Conservation (phyloP, 2,113 vertebrate genomes). For the Petrocephalus zakoni region DNA sequence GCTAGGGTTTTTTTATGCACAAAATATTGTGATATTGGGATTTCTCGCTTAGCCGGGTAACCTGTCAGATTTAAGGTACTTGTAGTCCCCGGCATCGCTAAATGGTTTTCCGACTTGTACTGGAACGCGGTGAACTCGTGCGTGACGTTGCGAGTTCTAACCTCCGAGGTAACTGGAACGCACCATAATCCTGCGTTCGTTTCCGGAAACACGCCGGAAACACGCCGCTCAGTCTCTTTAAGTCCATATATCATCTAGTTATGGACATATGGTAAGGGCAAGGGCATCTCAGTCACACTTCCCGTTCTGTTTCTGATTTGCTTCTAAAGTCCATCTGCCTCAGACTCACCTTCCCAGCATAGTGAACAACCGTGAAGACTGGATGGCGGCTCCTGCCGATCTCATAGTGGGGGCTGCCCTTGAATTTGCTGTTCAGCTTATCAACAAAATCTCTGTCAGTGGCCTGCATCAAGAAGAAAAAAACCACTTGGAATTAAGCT, state of each 20-base stretch:
- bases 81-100: too few relatives aligned
- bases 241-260: background rate
- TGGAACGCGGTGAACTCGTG: too few relatives aligned
- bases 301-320: background rate
- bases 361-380: conserved; percentile 61
- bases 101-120: too few relatives aligned
- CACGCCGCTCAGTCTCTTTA: too few relatives aligned
- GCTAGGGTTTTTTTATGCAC: too few relatives aligned
- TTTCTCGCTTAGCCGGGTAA: too few relatives aligned
- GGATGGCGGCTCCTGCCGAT: conserved; percentile 43
- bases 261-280: background rate
- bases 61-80: too few relatives aligned
- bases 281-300: background rate
- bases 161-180: too few relatives aligned
- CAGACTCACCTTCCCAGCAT: conserved; percentile 64
- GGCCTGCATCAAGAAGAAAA: conserved; percentile 46
- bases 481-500: background rate
- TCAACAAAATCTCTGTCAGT: conserved; percentile 66
- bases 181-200: too few relatives aligned
- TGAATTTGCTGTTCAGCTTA: conserved; percentile 62
- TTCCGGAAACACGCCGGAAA: too few relatives aligned
- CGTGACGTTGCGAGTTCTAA: too few relatives aligned
- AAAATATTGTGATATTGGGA: too few relatives aligned
- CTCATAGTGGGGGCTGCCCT: conserved; percentile 53
- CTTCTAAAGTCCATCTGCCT: background rate